Base-by-base conservation (phyloP, 2,888 invertebrate genomes). In the Epinotia brunnichana region DNA sequence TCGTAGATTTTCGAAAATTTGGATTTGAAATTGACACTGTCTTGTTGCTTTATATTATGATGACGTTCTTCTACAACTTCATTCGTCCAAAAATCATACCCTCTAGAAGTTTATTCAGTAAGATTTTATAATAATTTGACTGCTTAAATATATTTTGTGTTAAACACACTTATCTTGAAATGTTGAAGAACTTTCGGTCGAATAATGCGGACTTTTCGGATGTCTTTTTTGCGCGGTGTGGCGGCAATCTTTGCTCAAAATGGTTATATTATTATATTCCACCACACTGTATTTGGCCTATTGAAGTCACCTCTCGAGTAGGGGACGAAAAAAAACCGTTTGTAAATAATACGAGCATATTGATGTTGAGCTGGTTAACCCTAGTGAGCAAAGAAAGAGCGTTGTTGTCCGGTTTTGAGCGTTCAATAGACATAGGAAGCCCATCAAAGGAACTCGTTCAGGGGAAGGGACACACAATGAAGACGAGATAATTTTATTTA, bases 361-460 rank as follows among this genome's bases (percentile, higher is more conserved):
- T 17, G 24, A 44, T 13, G 64, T 21, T 9, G 19, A 39, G 39
- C 64, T 54, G 63, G 29, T 29, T 39, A 64, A 13, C 53, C 53
- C 15, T 17, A 10, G 29, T 44, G 35, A 9, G 35, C 35, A 35
- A 35, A 35, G 35, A 7, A 9, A 9, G 35, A 5, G 53, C 53
- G 13, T 39, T 35, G 17, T 66, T n/a, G 48, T 4, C 41, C 4
- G 21, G 66, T 21, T 39, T 66, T 4, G 29, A 29, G 21, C 39
- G 53, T 41, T 21, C 54, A 64, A 41, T 64, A 1, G 21, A 10
- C 54, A 5, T 15, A 54, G 21, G 21, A 24, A 39, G 13, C 19
- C 53, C 3, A n/a, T 19, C 13, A 51, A 39, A 54, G 17, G 0
- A 3, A 24, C 17, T 41, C n/a, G 21, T 66, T 54, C 15, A 21